Evolutionary conservation across 2,113 vertebrate genomes (phyloP), one percentile per base, ranked within the genome.

Genomic region (Gnathonemus echidnorhynchus): DNA sequence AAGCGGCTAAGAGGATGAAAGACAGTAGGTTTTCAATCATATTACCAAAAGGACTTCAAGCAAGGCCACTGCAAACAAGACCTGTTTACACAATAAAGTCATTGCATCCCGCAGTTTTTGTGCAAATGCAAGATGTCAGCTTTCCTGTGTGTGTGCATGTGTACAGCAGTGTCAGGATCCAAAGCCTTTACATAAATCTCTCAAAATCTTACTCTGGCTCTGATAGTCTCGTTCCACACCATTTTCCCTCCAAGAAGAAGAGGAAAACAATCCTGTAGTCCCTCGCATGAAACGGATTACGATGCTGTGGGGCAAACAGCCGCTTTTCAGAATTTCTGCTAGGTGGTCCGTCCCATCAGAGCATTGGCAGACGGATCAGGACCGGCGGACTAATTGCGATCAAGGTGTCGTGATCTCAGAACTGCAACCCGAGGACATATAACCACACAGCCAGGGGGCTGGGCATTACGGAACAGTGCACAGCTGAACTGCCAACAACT

Each of bases 1-100:
- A 93, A 92, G 91, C 91, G 89, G 91, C 93, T 96, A 96, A 96
- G 93, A 84, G 95, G 95, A 96, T 96, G 91, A 96, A 94, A 95
- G 89, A 91, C 94, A 7, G 35, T 94, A 95, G 92, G 92, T 91
- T 93, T 24, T 87, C 94, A 95, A 96, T 95, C 91, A 88, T 91
- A 95, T 96, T 96, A 96, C 91, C 80, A 94, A 93, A 94, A 95
- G 93, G 92, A 92, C 88, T 89, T 62, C 80, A 90, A 70, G 88
- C 91, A 93, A 94, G 93, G 15, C 74, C 35, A 42, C 74, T 5
- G 6, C 90, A 90, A 93, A 92, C 91, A 89, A 31, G 92, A 92
- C 93, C 93, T 94, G 93, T 95, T 95, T 92, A 92, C 93, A 91
- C 91, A 91, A 93, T 27, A 91, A 91, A 93, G 94, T 90, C 92